Base-by-base conservation (phyloP, 2,113 vertebrate genomes). In the Platysternon megacephalum region DNA sequence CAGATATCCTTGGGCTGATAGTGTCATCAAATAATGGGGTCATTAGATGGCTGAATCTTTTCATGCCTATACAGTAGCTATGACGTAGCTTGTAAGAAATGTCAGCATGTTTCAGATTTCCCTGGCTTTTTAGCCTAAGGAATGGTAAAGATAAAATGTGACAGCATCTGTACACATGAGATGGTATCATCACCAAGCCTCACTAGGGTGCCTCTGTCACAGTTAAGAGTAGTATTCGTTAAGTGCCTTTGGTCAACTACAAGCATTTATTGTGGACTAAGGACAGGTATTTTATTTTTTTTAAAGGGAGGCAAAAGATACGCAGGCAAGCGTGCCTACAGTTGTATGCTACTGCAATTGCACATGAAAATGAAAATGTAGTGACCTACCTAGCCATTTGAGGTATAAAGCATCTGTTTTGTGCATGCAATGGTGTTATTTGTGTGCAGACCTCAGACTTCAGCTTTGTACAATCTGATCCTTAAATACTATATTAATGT, bases 61-160 rank as follows among this genome's bases (percentile, higher is more conserved):
- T 87, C 93, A 85, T 4, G 1, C 1, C 0, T 92, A 53, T 1
- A 2, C 74, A 82, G 93, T 65, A 94, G 86, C 48, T 56, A 58
- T 93, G 96, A 95, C 87, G 89, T 80, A 89, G 92, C 94, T 96
- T 55, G 92, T 88, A 95, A 96, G 95, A 97, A 97, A 96, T 96
- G 93, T 92, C 96, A 96, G 88, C 93, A 91, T 35, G 19, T 95
- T 97, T 97, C 97, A 97, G 88, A 93, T 98, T 97, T 97, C 96
- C 94, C 96, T 97, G 97, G 93, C 94, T 95, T 68, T 94, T 95
- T 49, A 93, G 78, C 79, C 90, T 48, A 83, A 82, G 94, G 92
- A 94, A 97, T 89, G 91, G 94, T 5, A 11, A 96, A 96, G 96
- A 90, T 83, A 80, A 88, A 90, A 91, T 1, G 86, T 94, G 93